Evolutionary conservation across 92 coral and sea anemone genomes (phyloP).

Genomic region (Phenganax stokvisi): DNA sequence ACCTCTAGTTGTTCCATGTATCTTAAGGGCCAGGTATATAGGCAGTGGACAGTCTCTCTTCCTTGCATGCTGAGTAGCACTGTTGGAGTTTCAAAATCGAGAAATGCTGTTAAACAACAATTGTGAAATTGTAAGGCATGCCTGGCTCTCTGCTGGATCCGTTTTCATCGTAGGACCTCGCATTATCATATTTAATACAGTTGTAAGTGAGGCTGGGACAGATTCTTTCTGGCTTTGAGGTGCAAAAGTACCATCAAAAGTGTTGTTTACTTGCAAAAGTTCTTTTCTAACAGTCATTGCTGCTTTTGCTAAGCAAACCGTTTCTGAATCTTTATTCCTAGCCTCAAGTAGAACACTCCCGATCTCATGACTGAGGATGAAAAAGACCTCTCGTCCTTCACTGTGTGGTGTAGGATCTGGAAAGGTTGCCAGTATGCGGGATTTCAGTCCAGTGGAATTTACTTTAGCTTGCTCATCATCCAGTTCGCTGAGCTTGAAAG

Average conservation of each 20-base stretch:
- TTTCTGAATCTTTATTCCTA: background rate
- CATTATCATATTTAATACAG: background rate
- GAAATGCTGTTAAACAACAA: background rate
- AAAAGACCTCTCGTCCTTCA: slow-evolving; percentile 51
- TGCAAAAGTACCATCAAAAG: background rate
- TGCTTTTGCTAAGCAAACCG: background rate
- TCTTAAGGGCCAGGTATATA: slow-evolving; percentile 53
- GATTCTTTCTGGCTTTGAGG: background rate
- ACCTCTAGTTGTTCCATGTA: slow-evolving; percentile 54
- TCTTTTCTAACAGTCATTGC: background rate
- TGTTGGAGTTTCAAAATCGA: background rate
- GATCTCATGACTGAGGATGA: slow-evolving; percentile 53
- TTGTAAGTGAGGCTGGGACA: background rate
- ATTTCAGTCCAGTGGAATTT: slow-evolving; percentile 50
- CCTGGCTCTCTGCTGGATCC: background rate
- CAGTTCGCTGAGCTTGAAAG: slow-evolving; percentile 36
- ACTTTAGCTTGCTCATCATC: slow-evolving; percentile 44
- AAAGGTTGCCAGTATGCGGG: slow-evolving; percentile 48
- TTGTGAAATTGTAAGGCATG: background rate
- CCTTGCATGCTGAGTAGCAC: slow-evolving; percentile 20
- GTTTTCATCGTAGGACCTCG: background rate
- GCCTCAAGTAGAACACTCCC: slow-evolving; percentile 33
- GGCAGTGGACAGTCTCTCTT: slow-evolving; percentile 59
- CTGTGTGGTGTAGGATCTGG: slow-evolving; percentile 55
- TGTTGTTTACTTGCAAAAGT: background rate